Evolutionary conservation across 92 coral and sea anemone species (phyloP).

Genomic region (Virgularia gustaviana): DNA sequence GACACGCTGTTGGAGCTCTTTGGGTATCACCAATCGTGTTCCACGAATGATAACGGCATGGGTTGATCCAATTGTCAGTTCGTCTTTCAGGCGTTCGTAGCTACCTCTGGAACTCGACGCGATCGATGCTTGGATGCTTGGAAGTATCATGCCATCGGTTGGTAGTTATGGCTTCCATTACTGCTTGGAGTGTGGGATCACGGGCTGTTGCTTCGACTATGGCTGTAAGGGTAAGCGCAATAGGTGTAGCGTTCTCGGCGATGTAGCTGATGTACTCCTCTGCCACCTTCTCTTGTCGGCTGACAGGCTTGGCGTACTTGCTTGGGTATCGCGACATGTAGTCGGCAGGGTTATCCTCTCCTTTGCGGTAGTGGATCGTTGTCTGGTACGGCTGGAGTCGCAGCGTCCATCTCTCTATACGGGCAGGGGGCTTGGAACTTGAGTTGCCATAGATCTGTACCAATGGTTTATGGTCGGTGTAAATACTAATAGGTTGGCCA

Average conservation of each 20-base stretch:
- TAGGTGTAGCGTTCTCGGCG: no score
- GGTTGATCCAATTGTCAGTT: slow-evolving; percentile 33
- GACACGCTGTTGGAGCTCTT: slow-evolving; percentile 45
- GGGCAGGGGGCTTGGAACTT: slow-evolving; percentile 6
- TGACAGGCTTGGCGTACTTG: background rate
- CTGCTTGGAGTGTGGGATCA: no score
- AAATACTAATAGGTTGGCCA: background rate
- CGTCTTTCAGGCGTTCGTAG: no score
- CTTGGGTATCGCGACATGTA: slow-evolving; percentile 4
- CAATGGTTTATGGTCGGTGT: slow-evolving; percentile 15
- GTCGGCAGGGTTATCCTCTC: slow-evolving; percentile 11
- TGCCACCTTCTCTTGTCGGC: slow-evolving; percentile 17
- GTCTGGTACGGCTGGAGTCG: slow-evolving; percentile 11
- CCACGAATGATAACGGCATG: slow-evolving; percentile 48
- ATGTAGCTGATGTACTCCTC: no score
- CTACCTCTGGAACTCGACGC: no score
- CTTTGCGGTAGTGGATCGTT: slow-evolving; percentile 5
- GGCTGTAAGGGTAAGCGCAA: no score
- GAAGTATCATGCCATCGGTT: slow-evolving; percentile 10
- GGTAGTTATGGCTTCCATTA: slow-evolving; percentile 22
- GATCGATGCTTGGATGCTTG: no score
- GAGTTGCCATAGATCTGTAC: background rate
- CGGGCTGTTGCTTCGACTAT: no score
- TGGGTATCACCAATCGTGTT: slow-evolving; percentile 46
- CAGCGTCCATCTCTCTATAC: slow-evolving; percentile 13